Conservation (phyloP, 2,888 invertebrate species). For the Agrenia bidenticulata region DNA sequence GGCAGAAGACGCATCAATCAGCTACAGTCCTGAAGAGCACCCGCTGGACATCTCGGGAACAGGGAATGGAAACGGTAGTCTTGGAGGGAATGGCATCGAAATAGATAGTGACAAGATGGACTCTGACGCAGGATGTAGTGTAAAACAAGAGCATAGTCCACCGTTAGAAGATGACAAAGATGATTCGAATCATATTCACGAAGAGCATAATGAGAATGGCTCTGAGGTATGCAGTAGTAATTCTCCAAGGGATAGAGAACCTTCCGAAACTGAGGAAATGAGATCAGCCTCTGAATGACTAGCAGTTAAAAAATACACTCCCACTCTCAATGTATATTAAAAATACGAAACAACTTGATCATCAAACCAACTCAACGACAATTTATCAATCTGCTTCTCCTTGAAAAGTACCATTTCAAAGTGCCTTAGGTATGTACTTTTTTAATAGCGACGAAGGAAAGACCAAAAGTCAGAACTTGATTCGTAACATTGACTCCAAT, state of each 20-base stretch:
- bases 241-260: constrained; percentile 38
- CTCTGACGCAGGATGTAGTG: constrained; percentile 45
- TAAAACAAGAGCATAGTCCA: constrained; percentile 41
- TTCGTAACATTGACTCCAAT: no score
- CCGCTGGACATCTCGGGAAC: constrained; percentile 45
- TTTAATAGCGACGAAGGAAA: no score
- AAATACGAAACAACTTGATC: no score
- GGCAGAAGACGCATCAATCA: constrained; percentile 31
- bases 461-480: no score
- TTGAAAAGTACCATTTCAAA: no score
- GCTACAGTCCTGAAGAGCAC: constrained; percentile 47
- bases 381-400: no score
- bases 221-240: constrained; percentile 39
- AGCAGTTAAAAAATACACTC: constrained; percentile 1
- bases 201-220: constrained; percentile 36
- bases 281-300: constrained; percentile 37
- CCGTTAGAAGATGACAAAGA: constrained; percentile 45
- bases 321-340: no score
- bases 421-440: no score
- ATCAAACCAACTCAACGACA: no score
- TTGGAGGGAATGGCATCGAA: constrained; percentile 38
- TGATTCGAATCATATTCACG: constrained; percentile 45
- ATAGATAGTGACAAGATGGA: constrained; percentile 51
- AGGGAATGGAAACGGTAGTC: constrained; percentile 37
- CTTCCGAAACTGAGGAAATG: constrained; percentile 33